Evolutionary conservation across 2,888 invertebrate genomes (phyloP).

Genomic region (Oscheius sp.): DNA sequence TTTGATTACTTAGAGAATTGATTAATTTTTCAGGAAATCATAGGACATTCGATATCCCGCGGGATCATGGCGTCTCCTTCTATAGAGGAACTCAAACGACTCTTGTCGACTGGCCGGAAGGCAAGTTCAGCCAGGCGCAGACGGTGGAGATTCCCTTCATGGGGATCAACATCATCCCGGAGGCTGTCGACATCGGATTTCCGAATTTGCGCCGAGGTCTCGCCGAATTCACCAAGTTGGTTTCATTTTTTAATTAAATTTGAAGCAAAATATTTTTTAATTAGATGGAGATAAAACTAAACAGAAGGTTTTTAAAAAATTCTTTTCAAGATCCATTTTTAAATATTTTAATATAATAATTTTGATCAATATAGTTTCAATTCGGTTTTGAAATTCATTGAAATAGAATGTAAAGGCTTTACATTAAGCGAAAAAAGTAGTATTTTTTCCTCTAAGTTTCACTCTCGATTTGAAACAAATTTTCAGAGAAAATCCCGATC

Average conservation of each 20-base stretch:
- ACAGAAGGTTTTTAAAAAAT: no score
- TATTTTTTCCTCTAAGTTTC: no score
- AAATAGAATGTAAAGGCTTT: no score
- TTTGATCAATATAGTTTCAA: no score
- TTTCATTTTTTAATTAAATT: no score
- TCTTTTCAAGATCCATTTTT: no score
- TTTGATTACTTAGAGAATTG: background rate
- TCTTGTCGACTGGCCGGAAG: constrained; percentile 65
- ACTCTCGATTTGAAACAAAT: no score
- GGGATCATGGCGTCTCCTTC: constrained; percentile 65
- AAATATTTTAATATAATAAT: no score
- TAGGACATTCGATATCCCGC: constrained; percentile 56
- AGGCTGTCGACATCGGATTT: constrained; percentile 60
- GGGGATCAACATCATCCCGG: constrained; percentile 57
- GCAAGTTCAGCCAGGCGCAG: constrained; percentile 56
- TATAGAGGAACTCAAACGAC: constrained; percentile 63
- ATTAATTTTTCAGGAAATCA: constrained; percentile 46
- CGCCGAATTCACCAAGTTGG: constrained; percentile 50
- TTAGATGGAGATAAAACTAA: background rate
- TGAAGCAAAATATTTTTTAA: no score
- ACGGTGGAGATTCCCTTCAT: constrained; percentile 61
- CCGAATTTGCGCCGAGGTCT: constrained; percentile 54
- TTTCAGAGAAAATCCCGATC: constrained; percentile 58
- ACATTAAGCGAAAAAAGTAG: no score
- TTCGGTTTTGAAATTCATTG: no score